Evolutionary conservation across 2,888 invertebrate genomes (phyloP), one percentile per base, ranked within the genome.

Genomic region (Sesia apiformis): DNA sequence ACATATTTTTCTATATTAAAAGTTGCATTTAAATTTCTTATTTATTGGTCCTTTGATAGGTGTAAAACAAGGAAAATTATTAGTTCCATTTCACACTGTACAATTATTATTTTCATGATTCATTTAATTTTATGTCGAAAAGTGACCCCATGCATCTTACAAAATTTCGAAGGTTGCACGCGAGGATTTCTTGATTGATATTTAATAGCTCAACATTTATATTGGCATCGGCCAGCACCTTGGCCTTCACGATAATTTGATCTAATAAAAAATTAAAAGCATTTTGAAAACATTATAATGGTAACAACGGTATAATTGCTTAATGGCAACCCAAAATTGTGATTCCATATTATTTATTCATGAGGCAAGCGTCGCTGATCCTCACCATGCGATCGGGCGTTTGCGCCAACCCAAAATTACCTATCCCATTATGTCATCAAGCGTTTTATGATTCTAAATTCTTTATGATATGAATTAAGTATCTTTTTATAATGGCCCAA

Each of bases 211-310:
- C 61, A 60, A 65, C 69, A 74, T 77, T 78, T 79, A 72, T 67
- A 71, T 74, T 72, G 74, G 75, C 79, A 71, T 71, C 70, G 69
- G 57, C 70, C 67, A 72, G 85, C 86, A 84, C 88, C 82, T 85
- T 76, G 67, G 67, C 74, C 69, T 63, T 62, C 60, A 80, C 68
- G 72, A 79, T 81, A 84, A 84, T 85, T 81, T 78, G 76, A 66
- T 74, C 79, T 80, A 81, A 84, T 88, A 88, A 88, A 89, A 88
- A 88, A 85, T 87, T 87, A 85, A 89, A 88, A 85, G 84, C 85
- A 81, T 85, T 87, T 84, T 72, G 66, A 85, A 83, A 87, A 84
- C 79, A 81, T 84, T 70, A 77, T 84, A 81, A 81, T 83, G 79
- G 73, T 81, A 84, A 84, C 82, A 85, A 81, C 82, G 65, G 73